Evolutionary conservation across 2,797 vertebrate genomes (phyloP), one percentile per base, ranked within the genome.

Genomic region (Thripadectes ignobilis): DNA sequence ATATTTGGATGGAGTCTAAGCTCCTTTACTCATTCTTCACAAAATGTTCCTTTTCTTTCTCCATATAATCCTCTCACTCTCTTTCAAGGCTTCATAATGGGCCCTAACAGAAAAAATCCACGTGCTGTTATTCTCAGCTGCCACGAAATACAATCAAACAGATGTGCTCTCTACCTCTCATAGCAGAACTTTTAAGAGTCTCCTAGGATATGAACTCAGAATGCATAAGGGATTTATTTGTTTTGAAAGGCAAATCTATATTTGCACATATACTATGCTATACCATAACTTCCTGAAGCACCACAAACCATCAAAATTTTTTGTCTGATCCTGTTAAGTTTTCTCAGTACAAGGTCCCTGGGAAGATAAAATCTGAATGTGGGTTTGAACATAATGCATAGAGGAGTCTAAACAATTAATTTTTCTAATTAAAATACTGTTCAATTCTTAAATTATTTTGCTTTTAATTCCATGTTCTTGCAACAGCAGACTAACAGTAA

Each of bases 401-500:
- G 22, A 7, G 12, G 6, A 81, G 16, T 57, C 30, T 48, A 41
- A 79, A 48, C 19, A 49, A 55, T 23, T 48, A 20, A 13, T 77
- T 88, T 82, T 80, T 61, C 41, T 69, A 81, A 86, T 67, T 88
- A 95, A 66, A 84, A 29, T 76, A 73, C 78, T 95, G 46, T 85
- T 85, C 84, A 90, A 85, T 86, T 95, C 65, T 93, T 90, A 83
- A 79, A 93, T 94, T 92, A 73, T 95, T 97, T 96, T 92, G 61
- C 85, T 58, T 97, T 95, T 95, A 79, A 88, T 95, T 96, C 76
- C 39, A 54, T 27, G 85, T 95, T 91, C 24, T 2, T 30, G 34
- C 89, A 96, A 95, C 83, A 96, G 66, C 78, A 96, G 77, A 73
- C 41, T 95, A 85, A 49, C 68, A 69, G 88, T 88, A 98, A 97